These are phyloP conservation scores for Rhagoletis zephyria DNA, from an alignment of 1,140 invertebrate species.

Conservation along the genomic window DNA sequence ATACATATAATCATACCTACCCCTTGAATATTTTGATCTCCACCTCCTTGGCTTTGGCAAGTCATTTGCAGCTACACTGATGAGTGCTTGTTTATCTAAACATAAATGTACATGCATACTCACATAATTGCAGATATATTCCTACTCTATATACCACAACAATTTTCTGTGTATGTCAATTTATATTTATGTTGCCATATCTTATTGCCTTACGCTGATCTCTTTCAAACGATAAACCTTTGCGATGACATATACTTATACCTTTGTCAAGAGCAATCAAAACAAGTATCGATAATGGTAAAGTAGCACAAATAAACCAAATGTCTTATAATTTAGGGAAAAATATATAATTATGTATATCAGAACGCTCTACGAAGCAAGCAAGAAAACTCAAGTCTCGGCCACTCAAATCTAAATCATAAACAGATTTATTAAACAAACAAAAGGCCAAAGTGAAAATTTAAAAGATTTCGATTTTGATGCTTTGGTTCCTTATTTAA, in stretches of 20 bases:
- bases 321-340: no score
- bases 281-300: neutral
- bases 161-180: neutral
- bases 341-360: no score
- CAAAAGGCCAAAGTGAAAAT: no score
- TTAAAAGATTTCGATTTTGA: no score
- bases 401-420: no score
- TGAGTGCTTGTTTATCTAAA: neutral
- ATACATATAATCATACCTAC: no score
- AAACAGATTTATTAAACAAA: no score
- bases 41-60: no score
- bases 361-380: no score
- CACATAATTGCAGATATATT: neutral
- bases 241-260: neutral
- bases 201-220: slow-evolving; percentile 1
- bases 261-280: neutral
- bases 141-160: neutral
- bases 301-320: neutral
- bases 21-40: no score
- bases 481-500: no score
- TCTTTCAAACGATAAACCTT: slow-evolving; percentile 15
- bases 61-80: neutral
- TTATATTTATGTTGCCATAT: slow-evolving; percentile 14
- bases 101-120: neutral
- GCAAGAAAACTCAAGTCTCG: no score